phyloP scores from a whole-genome alignment of 2,113 vertebrate species.

The Irena cyanogastra region DNA sequence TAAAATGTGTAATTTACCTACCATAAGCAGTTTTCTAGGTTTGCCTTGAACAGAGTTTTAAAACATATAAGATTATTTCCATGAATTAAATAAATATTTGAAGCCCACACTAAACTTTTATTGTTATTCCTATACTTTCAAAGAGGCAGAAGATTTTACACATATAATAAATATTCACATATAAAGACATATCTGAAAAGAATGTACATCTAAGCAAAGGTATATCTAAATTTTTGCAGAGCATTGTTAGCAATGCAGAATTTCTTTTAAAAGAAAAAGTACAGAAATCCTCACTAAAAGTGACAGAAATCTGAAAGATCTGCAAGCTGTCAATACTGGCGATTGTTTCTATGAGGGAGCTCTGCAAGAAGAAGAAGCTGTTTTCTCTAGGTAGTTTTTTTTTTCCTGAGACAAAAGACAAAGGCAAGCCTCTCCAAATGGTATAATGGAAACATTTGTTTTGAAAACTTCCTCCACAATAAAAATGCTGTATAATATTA shows the following conservation, averaged over 20 bases:
- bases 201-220: neutral
- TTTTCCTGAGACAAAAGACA: neutral
- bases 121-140: conserved; percentile 18
- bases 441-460: neutral
- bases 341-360: neutral
- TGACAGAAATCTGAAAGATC: neutral
- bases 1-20: conserved; percentile 74
- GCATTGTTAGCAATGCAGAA: neutral
- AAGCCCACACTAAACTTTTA: conserved; percentile 47
- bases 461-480: neutral
- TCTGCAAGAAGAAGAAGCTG: neutral
- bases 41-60: conserved; percentile 65
- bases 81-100: conserved; percentile 70
- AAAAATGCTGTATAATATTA: neutral
- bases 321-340: neutral
- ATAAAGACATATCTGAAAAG: neutral
- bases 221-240: neutral
- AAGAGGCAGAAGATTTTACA: neutral
- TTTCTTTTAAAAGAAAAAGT: neutral
- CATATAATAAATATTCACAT: neutral
- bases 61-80: conserved; percentile 63
- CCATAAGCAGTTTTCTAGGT: conserved; percentile 61
- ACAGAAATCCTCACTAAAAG: neutral
- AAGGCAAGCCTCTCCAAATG: neutral
- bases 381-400: neutral